Evolutionary conservation across 1,140 invertebrate genomes (phyloP).

Genomic region (Ylistrum balloti): DNA sequence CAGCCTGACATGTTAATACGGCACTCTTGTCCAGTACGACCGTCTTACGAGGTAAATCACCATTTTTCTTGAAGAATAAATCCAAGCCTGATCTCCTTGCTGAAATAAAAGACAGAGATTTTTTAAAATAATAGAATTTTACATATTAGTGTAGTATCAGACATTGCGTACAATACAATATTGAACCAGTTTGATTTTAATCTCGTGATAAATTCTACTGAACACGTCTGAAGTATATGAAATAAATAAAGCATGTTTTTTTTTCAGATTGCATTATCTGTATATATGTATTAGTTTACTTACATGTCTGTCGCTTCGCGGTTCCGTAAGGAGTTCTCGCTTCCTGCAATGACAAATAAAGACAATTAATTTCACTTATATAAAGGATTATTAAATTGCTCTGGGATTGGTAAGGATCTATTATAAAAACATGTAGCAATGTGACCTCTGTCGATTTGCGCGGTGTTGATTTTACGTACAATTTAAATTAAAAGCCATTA

Average conservation of each 20-base stretch:
- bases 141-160: too few species aligned
- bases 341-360: slow-evolving; percentile 5
- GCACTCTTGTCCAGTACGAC: not conserved
- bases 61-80: slow-evolving; percentile 36
- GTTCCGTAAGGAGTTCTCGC: not conserved
- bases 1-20: not conserved
- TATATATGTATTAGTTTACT: not conserved
- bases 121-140: too few species aligned
- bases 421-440: too few species aligned
- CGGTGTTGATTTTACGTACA: too few species aligned
- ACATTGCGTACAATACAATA: too few species aligned
- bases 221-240: too few species aligned
- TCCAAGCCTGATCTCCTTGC: not conserved
- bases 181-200: too few species aligned
- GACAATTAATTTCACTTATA: not conserved
- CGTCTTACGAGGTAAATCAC: not conserved
- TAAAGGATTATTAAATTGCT: not conserved
- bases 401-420: too few species aligned
- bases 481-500: slow-evolving; percentile 11
- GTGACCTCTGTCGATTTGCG: not conserved
- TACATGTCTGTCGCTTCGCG: not conserved
- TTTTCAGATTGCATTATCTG: too few species aligned
- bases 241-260: too few species aligned
- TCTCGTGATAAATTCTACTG: too few species aligned
- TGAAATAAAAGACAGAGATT: not conserved